Base-by-base conservation (phyloP, 2,797 vertebrate genomes). In the Neosilurus hyrtlii region DNA sequence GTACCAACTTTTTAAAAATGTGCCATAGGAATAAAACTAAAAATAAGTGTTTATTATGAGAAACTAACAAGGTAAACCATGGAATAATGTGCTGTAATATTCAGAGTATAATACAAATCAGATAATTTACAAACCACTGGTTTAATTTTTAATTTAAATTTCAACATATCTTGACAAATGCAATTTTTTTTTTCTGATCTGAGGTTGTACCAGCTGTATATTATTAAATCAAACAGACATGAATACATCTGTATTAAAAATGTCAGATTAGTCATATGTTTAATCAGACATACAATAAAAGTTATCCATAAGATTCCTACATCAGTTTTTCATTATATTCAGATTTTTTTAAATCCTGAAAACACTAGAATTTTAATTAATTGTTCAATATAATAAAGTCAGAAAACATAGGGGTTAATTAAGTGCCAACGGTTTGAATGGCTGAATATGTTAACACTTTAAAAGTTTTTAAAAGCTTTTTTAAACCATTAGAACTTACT, bases 141-240 rank as follows among this genome's bases (percentile, higher is more conserved):
- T 43, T 43, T 43, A 1, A 43, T 4, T 43, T 43, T 43, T 43
- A 43, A 43, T 43, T 43, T 5, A 43, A 43, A 43, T 43, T 43
- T 43, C 8, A 43, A 43, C 8, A 43, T 43, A 43, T 43, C 8
- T 4, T 43, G 43, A 43, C 43, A 43, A 43, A 43, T 43, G 8
- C 43, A 43, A 43, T 43, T 43, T 43, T 43, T 43, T 43, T 1
- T 30, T 30, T 43, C 4, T 43, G 43, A 43, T 43, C 43, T 43
- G 43, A 43, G 43, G 88, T 89, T 89, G 89, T 83, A 89, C 59
- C 88, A 56, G 56, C 24, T 1, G 24, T 24, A 56, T 73, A 26
- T 26, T 24, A 73, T 56, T 9, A 73, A 10, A 26, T 54, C 54
- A 54, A 57, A 74, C 18, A 18, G 52, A 54, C 52, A 26, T 56